phyloP scores from a whole-genome alignment of 2,888 invertebrate genomes.

The Prenolepis imparis region DNA sequence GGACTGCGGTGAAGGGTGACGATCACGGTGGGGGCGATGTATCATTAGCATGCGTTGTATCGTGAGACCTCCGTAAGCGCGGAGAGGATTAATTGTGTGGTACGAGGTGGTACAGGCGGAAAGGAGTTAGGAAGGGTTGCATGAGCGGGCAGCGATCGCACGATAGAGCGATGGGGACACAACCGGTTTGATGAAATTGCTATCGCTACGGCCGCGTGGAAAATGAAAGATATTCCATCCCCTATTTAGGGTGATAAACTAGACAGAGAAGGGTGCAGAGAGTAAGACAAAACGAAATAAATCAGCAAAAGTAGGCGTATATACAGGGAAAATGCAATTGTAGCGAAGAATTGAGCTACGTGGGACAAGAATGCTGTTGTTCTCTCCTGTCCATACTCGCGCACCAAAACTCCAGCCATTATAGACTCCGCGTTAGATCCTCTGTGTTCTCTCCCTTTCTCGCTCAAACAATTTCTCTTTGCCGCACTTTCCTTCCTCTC shows the following conservation, averaged over 20 bases:
- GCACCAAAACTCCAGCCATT: slow-evolving; percentile 66
- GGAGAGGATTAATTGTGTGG: slow-evolving; percentile 78
- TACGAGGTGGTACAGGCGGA: slow-evolving; percentile 47
- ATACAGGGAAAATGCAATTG: slow-evolving; percentile 64
- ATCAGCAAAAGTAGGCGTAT: slow-evolving; percentile 23
- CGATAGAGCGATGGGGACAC: slow-evolving; percentile 45
- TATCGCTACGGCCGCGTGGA: slow-evolving; percentile 8
- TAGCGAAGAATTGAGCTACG: slow-evolving; percentile 81
- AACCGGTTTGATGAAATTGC: slow-evolving; percentile 19
- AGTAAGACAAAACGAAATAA: slow-evolving; percentile 41
- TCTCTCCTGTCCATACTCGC: slow-evolving; percentile 71
- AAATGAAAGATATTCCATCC: slow-evolving; percentile 38
- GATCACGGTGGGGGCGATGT: slow-evolving; percentile 65
- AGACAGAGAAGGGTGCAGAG: neutral
- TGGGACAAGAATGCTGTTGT: slow-evolving; percentile 82
- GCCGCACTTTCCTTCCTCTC: slow-evolving; percentile 23
- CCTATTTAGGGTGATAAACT: neutral
- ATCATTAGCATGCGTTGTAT: slow-evolving; percentile 60
- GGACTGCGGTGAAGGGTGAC: slow-evolving; percentile 54
- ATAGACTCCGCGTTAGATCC: slow-evolving; percentile 46
- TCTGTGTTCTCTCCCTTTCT: slow-evolving; percentile 39
- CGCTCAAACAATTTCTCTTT: slow-evolving; percentile 23
- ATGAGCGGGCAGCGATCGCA: slow-evolving; percentile 59
- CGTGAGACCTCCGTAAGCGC: slow-evolving; percentile 65
- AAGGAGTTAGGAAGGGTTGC: slow-evolving; percentile 62